Base-by-base conservation (phyloP, 2,888 invertebrate genomes). In the Tiliacea aurago region DNA sequence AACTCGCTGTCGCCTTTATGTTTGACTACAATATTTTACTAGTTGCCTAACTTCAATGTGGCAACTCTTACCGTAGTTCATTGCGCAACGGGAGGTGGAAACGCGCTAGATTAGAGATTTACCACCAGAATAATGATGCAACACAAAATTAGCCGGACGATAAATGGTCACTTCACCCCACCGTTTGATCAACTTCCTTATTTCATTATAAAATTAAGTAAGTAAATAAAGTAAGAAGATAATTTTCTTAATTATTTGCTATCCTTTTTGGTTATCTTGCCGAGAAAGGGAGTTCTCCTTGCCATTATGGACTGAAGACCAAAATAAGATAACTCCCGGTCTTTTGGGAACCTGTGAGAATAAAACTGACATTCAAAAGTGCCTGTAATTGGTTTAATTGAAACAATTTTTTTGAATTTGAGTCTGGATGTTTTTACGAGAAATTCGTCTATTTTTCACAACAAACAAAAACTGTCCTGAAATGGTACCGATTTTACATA, bases 1-100 rank as follows among this genome's bases (percentile, higher is more conserved):
- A 2, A n/a, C 4, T 45, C 86, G 86, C 85, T 67, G 1, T 20
- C 47, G 70, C 84, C 61, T 84, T 2, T 81, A 33, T 18, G 62
- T 87, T 88, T 33, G 0, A 74, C 86, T 85, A 78, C 61, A 78
- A 58, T 18, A 49, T 47, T 71, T 67, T 41, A 79, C 75, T 70
- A 80, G 83, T 80, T 80, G 81, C 84, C 86, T 86, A 86, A 84
- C 85, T 80, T 81, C 74, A 80, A 78, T 89, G 88, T 87, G 80
- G 91, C 86, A 89, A 90, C 80, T 80, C 80, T 77, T 82, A 76
- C 68, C 73, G 68, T 70, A 71, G 81, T 78, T 76, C 71, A 86
- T 90, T 87, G 84, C 84, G 81, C 69, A 88, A 88, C 87, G 80
- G 88, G 86, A 85, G 85, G 76, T 83, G 78, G 79, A 78, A 77